Evolutionary conservation across 2,888 invertebrate genomes (phyloP).

Genomic region (Stenolophus ochropezus): DNA sequence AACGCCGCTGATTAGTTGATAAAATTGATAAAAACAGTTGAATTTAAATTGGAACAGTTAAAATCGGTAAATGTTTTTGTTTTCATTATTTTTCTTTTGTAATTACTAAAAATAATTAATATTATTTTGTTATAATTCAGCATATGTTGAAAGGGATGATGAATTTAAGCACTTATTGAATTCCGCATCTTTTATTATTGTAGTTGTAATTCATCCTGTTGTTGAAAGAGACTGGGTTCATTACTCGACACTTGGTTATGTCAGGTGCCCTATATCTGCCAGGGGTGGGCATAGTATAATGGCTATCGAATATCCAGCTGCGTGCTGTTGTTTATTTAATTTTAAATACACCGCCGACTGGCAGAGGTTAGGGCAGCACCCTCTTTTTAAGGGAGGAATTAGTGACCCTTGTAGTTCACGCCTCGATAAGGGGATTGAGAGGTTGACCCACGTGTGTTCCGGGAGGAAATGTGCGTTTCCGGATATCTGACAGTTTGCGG

Average conservation of each 20-base stretch:
- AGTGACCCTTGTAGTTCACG: constrained; percentile 67
- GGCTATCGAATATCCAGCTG: constrained; percentile 70
- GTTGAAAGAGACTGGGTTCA: constrained; percentile 27
- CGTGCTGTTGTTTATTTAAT: constrained; percentile 69
- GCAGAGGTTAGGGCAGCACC: constrained; percentile 58
- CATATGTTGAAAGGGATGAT: background rate
- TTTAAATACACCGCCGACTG: constrained; percentile 66
- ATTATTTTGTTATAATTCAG: too few species aligned
- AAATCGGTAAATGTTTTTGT: too few species aligned
- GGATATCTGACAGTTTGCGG: background rate
- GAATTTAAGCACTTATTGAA: background rate
- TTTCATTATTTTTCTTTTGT: too few species aligned
- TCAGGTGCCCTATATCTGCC: constrained; percentile 57
- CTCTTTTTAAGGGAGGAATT: constrained; percentile 66
- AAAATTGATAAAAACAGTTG: too few species aligned
- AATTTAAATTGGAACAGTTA: too few species aligned
- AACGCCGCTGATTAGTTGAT: too few species aligned
- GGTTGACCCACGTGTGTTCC: constrained; percentile 10
- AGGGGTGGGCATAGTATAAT: constrained; percentile 62
- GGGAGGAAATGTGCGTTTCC: constrained; percentile 58
- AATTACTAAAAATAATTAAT: too few species aligned
- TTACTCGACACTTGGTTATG: constrained; percentile 45
- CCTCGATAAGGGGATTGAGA: constrained; percentile 68
- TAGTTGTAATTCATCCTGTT: constrained; percentile 10
- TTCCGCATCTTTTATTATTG: background rate